These are phyloP conservation scores for Lucilia cuprina DNA, from an alignment of 1,140 invertebrate species.

Conservation along the genomic window DNA sequence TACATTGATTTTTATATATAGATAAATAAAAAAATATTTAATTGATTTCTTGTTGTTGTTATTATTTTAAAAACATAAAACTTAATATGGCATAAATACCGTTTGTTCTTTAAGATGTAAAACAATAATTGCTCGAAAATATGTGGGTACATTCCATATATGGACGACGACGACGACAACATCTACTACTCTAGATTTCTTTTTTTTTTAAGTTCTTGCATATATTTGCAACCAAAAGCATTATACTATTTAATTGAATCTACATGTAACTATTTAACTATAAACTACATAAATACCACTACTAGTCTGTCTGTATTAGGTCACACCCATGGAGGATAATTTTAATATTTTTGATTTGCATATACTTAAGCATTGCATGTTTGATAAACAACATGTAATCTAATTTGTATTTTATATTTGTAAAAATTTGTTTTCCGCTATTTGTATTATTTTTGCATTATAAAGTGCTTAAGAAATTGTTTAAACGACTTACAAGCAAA, in stretches of 20 bases:
- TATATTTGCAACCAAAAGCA: not conserved
- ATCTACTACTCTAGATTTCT: not conserved
- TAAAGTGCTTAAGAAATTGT: not conserved
- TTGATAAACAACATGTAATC: constrained; percentile 31
- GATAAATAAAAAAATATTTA: not conserved
- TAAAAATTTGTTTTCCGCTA: not conserved
- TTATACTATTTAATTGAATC: no score
- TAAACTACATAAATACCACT: not conserved
- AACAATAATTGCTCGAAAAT: constrained; percentile 31
- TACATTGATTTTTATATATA: no score
- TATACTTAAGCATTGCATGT: constrained; percentile 28
- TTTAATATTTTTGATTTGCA: not conserved
- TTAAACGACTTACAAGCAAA: not conserved
- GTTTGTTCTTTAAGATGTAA: constrained; percentile 23
- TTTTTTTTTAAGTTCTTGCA: not conserved
- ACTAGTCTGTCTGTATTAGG: not conserved
- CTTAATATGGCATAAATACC: not conserved
- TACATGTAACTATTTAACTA: not conserved
- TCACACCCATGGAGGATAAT: constrained; percentile 25
- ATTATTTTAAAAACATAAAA: not conserved
- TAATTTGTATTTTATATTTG: constrained; percentile 19
- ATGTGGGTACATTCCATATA: constrained; percentile 23
- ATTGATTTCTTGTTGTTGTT: constrained; percentile 9
- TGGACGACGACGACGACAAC: not conserved
- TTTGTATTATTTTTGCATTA: no score